Conservation (phyloP, 2,797 vertebrate genomes). For the Chelidonichthys spinosus region DNA sequence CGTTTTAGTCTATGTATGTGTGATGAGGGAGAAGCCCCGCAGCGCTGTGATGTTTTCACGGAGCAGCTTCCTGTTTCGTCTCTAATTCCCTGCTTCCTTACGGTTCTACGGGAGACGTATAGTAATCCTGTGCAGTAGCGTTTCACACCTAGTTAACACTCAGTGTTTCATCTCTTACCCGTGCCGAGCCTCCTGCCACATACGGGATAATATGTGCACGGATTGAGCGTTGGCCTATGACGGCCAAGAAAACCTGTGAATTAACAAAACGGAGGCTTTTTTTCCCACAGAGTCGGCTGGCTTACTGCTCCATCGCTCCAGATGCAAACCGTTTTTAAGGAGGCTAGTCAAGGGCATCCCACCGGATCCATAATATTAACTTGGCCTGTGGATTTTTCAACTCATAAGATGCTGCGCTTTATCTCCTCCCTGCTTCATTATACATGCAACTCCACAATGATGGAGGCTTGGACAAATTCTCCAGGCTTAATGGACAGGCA, state of each 20-base stretch:
- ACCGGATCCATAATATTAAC: constrained; percentile 64
- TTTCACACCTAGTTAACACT: constrained; percentile 70
- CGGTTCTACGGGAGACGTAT: constrained; percentile 38
- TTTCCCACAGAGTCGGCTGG: constrained; percentile 26
- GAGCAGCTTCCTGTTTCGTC: constrained; percentile 34
- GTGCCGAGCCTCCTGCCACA: constrained; percentile 58
- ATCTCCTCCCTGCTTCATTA: constrained; percentile 56
- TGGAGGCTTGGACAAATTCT: constrained; percentile 55
- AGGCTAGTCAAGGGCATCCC: constrained; percentile 55
- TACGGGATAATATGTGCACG: constrained; percentile 51
- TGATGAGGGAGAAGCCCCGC: constrained; percentile 16
- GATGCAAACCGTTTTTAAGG: constrained; percentile 53
- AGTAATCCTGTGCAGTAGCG: constrained; percentile 48
- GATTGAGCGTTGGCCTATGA: constrained; percentile 55
- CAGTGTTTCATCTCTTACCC: constrained; percentile 46
- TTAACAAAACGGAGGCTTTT: constrained; percentile 62
- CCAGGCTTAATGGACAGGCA: constrained; percentile 48
- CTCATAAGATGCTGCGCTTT: constrained; percentile 49
- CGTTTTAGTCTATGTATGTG: constrained; percentile 20
- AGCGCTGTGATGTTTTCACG: constrained; percentile 39
- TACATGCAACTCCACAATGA: constrained; percentile 48
- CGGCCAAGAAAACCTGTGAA: constrained; percentile 69
- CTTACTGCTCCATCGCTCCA: constrained; percentile 25
- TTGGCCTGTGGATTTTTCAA: constrained; percentile 43
- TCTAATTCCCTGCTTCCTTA: constrained; percentile 38